Evolutionary conservation across 1,140 invertebrate genomes (phyloP), one percentile per base, ranked within the genome.

Genomic region (Pogonomyrmex californicus): DNA sequence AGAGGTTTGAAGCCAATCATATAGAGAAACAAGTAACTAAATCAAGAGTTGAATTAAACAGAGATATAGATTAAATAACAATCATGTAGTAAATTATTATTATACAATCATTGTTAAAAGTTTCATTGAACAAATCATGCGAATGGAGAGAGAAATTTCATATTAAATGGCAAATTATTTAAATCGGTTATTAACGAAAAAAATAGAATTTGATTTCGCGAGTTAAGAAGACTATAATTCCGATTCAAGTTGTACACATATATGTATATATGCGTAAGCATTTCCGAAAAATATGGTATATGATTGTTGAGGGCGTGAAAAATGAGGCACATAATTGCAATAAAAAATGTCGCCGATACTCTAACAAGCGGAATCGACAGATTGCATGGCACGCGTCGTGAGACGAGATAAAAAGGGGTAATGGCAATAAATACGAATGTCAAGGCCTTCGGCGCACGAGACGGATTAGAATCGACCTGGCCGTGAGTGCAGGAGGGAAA

Each of bases 341-440:
- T 73, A 54, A 83, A 83, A 62, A 60, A 23, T 36, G 6, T 73
- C 54, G 30, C 51, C 23, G 41, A 9, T 82, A 47, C 3, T 44
- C 38, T 82, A 83, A 83, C 51, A 38, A 83, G 66, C 41, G 30
- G 30, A 83, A 83, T 83, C 68, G 56, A 75, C 68, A 83, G 68
- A 83, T 83, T 38, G 44, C 12, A 47, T 41, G 66, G 30, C 33
- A 49, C 68, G 41, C 36, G 66, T 2, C 54, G 6, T 1, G 41
- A 49, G 54, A 62, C 10, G 79, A 83, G 79, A 83, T 83, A 73
- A 83, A 83, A 82, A 75, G 44, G 62, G 56, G 44, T 83, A 83
- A 75, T 83, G 33, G 68, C 33, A 83, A 73, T 60, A 75, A 83
- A 83, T 83, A 68, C 68, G 79, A 83, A 83, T 83, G 79, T 83